Percentiles rank a stretch among this genome's conserved stretches.
Evolutionary conservation across 1,140 invertebrate genomes (phyloP).

Genomic region (Scylla paramamosain): DNA sequence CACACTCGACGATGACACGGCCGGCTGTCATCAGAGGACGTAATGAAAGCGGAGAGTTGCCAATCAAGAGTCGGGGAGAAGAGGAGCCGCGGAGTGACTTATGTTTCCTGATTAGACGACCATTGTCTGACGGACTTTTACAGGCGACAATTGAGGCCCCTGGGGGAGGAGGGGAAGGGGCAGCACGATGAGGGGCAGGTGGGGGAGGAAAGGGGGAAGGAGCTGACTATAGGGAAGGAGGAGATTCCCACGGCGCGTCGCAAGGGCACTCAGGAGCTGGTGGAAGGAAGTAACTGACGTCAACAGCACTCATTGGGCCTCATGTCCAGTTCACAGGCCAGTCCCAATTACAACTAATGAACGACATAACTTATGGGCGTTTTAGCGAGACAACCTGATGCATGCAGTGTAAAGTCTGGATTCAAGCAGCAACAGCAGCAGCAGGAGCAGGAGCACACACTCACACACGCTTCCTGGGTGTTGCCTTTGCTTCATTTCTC

Average conservation of each 20-base stretch:
- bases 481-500: slow-evolving; percentile 7
- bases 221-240: neutral
- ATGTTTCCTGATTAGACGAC: slow-evolving; percentile 57
- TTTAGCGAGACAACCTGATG: neutral
- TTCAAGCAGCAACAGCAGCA: neutral
- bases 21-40: neutral
- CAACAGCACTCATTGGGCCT: no score
- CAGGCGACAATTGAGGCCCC: slow-evolving; percentile 6
- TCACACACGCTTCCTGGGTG: neutral
- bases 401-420: neutral
- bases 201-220: neutral
- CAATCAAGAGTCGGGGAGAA: neutral
- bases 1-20: neutral
- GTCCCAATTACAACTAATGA: no score
- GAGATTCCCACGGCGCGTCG: neutral
- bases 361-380: neutral
- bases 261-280: neutral
- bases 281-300: neutral
- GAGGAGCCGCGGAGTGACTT: slow-evolving; percentile 45
- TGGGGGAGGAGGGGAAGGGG: neutral
- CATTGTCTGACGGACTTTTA: slow-evolving; percentile 47
- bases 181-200: neutral
- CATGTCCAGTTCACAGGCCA: neutral
- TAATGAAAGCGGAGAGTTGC: slow-evolving; percentile 51
- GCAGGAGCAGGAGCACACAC: neutral